phyloP scores from a whole-genome alignment of 2,113 vertebrate genomes.

The Carassius carassius region DNA sequence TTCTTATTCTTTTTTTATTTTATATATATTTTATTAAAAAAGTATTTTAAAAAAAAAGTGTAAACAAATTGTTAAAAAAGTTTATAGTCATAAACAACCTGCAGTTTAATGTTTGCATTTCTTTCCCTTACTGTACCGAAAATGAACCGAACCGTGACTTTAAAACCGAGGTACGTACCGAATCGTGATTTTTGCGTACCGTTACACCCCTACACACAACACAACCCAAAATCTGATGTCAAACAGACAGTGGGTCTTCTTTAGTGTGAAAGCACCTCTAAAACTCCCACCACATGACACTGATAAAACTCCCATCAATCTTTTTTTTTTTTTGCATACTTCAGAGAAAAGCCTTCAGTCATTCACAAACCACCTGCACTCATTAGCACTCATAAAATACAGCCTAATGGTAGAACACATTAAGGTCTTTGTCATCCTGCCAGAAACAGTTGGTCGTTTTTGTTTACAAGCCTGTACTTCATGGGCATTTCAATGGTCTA shows the following conservation, averaged over 20 bases:
- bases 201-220: no score
- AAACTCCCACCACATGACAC: not conserved
- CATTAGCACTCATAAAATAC: slow-evolving; percentile 8
- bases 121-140: no score
- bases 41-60: no score
- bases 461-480: slow-evolving; percentile 30
- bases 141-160: no score
- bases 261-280: not conserved
- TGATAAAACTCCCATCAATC: not conserved
- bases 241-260: not conserved
- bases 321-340: not conserved
- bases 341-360: not conserved
- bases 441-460: slow-evolving; percentile 2
- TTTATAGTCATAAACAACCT: no score
- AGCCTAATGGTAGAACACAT: slow-evolving; percentile 10
- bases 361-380: not conserved
- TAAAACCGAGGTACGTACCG: no score
- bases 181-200: no score
- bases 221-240: no score
- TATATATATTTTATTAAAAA: no score
- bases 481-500: not conserved
- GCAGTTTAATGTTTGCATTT: no score
- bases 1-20: no score
- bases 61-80: no score
- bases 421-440: not conserved